Evolutionary conservation across 2,113 vertebrate genomes (phyloP), one percentile per base, ranked within the genome.

Genomic region (Acrocephalus kingi): DNA sequence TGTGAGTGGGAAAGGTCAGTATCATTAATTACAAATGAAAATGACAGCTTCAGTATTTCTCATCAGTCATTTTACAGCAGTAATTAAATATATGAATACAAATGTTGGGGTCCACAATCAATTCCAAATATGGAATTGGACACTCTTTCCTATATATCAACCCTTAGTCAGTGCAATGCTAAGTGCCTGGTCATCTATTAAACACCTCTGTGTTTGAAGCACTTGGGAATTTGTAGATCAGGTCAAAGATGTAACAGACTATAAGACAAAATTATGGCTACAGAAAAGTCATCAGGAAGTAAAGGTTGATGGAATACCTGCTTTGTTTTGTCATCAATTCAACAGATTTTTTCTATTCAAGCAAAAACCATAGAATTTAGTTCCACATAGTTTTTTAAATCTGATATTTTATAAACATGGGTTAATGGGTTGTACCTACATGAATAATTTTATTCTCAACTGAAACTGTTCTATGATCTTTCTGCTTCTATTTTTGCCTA

Each of bases 361-460:
- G 24, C 6, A 77, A 59, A 49, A 58, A 85, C 64, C 37, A 5
- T 18, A 49, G 37, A 72, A 84, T 84, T 72, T 54, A 48, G 20
- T 67, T 66, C 30, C 27, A 54, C 8, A 13, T 28, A 28, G 6
- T 21, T 67, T 86, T 62, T 69, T 78, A 84, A 63, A 41, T 89
- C 52, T 78, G 30, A 48, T 84, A 64, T 45, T 78, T 35, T 85
- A 62, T 41, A 81, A 90, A 78, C n/a, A 51, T 27, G 13, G 31
- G 79, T 72, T 84, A 22, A 33, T 68, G 52, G 77, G 24, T n/a
- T 90, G 71, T 90, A 17, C 43, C 56, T 94, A 59, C 56, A 71
- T 27, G 87, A 92, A 89, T 58, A 8, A 79, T 59, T 90, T 96
- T 91, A 67, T 87, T 93, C 88, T 94, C 39, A 83, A 33, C 19